A percentile compares a stretch with the other conserved stretches of the same genome.
Evolutionary conservation across 2,113 vertebrate species (phyloP).

Genomic region (Saccopteryx leptura): DNA sequence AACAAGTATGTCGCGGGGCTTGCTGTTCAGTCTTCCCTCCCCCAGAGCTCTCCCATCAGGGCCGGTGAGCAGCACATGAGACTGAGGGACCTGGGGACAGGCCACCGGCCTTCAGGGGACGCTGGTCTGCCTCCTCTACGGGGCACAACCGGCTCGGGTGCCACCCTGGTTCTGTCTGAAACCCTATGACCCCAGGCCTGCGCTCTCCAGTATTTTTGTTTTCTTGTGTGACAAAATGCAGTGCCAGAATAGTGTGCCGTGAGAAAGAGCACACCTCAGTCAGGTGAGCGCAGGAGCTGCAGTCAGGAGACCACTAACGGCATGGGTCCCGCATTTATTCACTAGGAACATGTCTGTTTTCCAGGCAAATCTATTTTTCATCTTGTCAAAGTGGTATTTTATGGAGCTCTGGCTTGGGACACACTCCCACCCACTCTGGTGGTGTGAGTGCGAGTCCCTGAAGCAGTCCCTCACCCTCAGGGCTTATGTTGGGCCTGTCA

Average conservation of each 20-base stretch:
- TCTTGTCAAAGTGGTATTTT: accelerated
- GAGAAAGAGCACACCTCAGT: accelerated
- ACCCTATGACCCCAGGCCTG: accelerated
- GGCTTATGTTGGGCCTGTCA: not conserved
- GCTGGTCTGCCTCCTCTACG: accelerated
- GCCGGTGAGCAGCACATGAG: accelerated
- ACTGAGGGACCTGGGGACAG: not conserved
- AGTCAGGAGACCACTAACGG: accelerated
- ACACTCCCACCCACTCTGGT: not conserved
- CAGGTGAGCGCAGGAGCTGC: accelerated
- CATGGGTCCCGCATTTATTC: accelerated
- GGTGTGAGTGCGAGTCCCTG: not conserved
- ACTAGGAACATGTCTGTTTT: not conserved
- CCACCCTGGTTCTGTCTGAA: not conserved
- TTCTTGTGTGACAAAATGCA: accelerated
- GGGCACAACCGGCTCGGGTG: not conserved
- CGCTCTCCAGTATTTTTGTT: not conserved
- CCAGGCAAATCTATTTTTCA: not conserved
- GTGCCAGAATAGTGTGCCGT: accelerated
- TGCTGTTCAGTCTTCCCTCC: not conserved
- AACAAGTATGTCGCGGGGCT: constrained; percentile 91
- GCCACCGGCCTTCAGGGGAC: accelerated
- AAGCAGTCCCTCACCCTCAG: no score
- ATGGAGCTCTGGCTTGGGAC: not conserved
- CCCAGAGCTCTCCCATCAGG: no score